A percentile compares a stretch with the other conserved stretches of the same genome.
Conservation (phyloP, 2,113 vertebrate genomes). For the Acrocephalus kingi region DNA sequence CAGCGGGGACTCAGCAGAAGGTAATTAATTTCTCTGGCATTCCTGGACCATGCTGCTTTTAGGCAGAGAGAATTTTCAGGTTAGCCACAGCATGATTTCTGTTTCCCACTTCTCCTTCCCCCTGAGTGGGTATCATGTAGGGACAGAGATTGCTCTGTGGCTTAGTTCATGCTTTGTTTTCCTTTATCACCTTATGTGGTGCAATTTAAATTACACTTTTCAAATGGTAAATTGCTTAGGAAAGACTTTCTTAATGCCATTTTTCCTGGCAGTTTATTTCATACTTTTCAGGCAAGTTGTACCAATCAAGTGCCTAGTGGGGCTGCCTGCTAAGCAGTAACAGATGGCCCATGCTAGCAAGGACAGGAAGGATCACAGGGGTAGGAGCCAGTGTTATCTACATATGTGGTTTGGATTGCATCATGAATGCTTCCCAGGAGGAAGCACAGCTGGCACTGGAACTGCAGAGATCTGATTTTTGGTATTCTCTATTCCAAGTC, state of each 20-base stretch:
- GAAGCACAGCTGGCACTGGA: conserved; percentile 5
- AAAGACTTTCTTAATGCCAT: neutral
- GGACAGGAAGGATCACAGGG: neutral
- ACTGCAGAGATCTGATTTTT: neutral
- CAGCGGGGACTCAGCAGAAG: neutral
- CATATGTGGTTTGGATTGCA: neutral
- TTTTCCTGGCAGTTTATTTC: conserved; percentile 30
- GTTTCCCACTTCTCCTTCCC: neutral
- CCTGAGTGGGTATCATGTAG: neutral
- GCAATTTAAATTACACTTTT: conserved; percentile 2
- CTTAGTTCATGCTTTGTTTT: neutral
- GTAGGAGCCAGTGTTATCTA: neutral
- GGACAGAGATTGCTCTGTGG: neutral
- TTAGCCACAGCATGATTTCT: neutral
- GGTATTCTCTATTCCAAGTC: neutral
- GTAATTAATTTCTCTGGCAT: neutral
- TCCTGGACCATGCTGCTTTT: neutral
- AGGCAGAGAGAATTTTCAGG: neutral
- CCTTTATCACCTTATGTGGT: neutral
- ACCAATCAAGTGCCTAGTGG: neutral
- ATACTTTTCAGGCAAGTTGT: neutral
- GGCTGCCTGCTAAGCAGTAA: conserved; percentile 20
- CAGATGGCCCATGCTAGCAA: conserved; percentile 8
- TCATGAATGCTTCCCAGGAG: neutral
- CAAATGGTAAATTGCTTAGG: neutral